A percentile compares a stretch with the other conserved stretches of the same genome.
These are phyloP conservation scores for Noturus placidus DNA, from an alignment of 2,113 vertebrate genomes.

Conservation along the genomic window DNA sequence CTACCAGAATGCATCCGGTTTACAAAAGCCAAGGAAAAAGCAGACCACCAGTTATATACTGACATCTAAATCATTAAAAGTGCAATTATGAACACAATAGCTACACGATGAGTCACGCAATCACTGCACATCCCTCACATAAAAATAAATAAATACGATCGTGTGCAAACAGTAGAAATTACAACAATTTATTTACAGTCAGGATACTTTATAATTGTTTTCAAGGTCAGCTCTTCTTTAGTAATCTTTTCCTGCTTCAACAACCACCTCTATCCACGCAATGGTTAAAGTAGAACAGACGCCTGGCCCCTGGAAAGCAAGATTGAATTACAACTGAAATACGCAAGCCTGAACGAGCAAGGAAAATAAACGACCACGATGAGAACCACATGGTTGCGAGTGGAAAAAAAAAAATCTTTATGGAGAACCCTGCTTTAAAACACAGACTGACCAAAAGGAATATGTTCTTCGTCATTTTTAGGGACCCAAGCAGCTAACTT, in stretches of 20 bases:
- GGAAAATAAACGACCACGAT: constrained; percentile 67
- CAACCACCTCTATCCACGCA: not conserved
- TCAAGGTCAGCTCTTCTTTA: not conserved
- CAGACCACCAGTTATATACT: constrained; percentile 35
- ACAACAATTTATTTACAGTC: not conserved
- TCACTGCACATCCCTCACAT: constrained; percentile 1
- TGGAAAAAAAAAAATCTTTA: constrained; percentile 11
- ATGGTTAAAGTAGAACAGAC: constrained; percentile 14
- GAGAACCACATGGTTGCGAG: constrained; percentile 71
- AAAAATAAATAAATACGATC: too few species aligned
- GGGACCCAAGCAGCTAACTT: constrained; percentile 22
- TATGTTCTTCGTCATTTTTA: constrained; percentile 16
- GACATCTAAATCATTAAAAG: constrained; percentile 24
- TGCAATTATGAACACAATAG: constrained; percentile 9
- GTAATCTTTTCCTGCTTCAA: constrained; percentile 31
- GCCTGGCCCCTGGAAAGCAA: constrained; percentile 37
- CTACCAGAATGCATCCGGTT: constrained; percentile 44
- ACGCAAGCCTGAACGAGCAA: constrained; percentile 57
- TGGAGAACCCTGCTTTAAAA: constrained; percentile 37
- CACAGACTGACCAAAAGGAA: constrained; percentile 22
- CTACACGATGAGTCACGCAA: constrained; percentile 7
- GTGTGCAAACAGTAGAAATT: not conserved
- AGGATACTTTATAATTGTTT: not conserved
- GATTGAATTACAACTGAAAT: constrained; percentile 69
- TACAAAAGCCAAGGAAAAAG: constrained; percentile 14